Conservation (phyloP, 1,140 invertebrate genomes). For the Calycopis cecrops region DNA sequence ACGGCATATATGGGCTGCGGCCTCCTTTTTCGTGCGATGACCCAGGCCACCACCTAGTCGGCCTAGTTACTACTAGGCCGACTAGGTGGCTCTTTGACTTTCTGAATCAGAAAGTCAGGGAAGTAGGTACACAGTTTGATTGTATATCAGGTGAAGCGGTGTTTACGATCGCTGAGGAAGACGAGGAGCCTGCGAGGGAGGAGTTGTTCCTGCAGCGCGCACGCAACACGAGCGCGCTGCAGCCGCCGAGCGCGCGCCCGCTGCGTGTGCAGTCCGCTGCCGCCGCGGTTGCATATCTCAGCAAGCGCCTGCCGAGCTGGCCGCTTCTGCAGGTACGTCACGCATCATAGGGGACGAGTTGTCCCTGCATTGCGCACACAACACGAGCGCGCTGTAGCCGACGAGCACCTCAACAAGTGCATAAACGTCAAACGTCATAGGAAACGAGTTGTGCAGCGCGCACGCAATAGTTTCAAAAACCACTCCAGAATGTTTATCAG, state of each 20-base stretch:
- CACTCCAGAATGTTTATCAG: too few species aligned
- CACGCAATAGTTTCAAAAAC: too few species aligned
- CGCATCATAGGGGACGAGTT: slow-evolving; percentile 33
- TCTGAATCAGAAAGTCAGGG: too few species aligned
- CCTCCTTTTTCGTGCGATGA: too few species aligned
- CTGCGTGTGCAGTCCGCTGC: neutral
- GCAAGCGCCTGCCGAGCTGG: slow-evolving; percentile 26
- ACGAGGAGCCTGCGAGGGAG: slow-evolving; percentile 5
- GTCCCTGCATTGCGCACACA: slow-evolving; percentile 27
- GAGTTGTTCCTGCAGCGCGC: slow-evolving; percentile 32
- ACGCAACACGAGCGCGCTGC: slow-evolving; percentile 29
- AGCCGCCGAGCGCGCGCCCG: slow-evolving; percentile 33
- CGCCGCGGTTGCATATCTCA: slow-evolving; percentile 10
- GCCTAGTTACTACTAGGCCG: too few species aligned
- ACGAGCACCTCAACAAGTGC: slow-evolving; percentile 25
- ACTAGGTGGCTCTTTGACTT: too few species aligned
- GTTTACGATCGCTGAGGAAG: slow-evolving; percentile 39
- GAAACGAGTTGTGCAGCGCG: slow-evolving; percentile 28
- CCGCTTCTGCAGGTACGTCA: slow-evolving; percentile 38
- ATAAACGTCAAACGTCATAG: too few species aligned
- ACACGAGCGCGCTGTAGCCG: slow-evolving; percentile 32
- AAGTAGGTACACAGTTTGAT: neutral
- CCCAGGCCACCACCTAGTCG: too few species aligned
- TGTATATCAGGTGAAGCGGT: slow-evolving; percentile 34
- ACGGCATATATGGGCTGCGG: too few species aligned